These are phyloP conservation scores for Oreochromis grahami DNA, from an alignment of 2,797 vertebrate genomes.

Conservation along the genomic window DNA sequence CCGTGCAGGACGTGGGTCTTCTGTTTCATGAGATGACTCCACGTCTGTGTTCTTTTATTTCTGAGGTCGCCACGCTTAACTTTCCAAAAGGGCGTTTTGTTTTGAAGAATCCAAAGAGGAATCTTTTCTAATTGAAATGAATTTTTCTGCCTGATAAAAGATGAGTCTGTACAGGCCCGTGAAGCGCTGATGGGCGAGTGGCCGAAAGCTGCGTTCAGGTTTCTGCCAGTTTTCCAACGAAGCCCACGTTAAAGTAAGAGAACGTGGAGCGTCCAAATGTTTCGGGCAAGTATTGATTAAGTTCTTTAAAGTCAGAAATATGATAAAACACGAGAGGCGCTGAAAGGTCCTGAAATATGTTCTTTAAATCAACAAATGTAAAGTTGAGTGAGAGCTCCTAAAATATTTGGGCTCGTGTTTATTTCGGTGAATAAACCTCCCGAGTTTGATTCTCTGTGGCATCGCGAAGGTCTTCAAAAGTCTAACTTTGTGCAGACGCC, in stretches of 20 bases:
- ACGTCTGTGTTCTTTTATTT: not conserved
- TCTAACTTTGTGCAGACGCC: conserved; percentile 2
- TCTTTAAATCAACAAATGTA: not conserved
- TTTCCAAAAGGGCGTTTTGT: not conserved
- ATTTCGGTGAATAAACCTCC: not conserved
- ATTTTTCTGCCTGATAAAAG: not conserved
- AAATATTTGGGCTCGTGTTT: not conserved
- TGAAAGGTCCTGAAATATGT: not conserved
- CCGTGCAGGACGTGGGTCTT: not conserved
- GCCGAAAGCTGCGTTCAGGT: not conserved
- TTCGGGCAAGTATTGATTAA: not conserved
- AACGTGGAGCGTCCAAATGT: not conserved
- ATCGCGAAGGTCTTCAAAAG: conserved; percentile 26
- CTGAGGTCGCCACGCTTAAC: not conserved
- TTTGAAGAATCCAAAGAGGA: not conserved
- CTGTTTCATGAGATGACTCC: not conserved
- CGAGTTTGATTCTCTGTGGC: conserved; percentile 5
- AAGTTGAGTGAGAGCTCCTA: not conserved
- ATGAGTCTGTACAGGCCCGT: not conserved
- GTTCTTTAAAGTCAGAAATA: not conserved
- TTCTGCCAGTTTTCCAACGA: not conserved
- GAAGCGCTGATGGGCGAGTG: not conserved
- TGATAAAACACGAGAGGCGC: not conserved
- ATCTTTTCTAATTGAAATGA: not conserved
- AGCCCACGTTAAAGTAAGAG: not conserved